A percentile compares a stretch with the other conserved stretches of the same genome.
phyloP scores from a whole-genome alignment of 1,140 invertebrate species.

The Drosophila chauvacae region DNA sequence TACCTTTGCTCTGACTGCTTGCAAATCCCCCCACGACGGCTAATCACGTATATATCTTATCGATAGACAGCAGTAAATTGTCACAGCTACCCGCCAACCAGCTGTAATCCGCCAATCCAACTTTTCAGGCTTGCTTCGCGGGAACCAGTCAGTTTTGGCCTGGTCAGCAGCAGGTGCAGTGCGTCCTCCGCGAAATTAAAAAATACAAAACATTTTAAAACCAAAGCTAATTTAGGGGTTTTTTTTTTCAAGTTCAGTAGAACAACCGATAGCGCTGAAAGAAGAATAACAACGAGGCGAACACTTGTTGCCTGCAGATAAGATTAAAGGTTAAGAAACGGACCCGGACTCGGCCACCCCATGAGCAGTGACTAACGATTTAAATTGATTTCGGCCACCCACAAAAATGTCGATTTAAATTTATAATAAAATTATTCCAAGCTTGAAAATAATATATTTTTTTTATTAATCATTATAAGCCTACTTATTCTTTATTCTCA shows the following conservation, averaged over 20 bases:
- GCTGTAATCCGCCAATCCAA: constrained; percentile 16
- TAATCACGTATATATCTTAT: constrained; percentile 51
- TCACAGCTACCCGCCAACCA: constrained; percentile 24
- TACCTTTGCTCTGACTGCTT: constrained; percentile 17
- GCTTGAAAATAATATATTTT: neutral
- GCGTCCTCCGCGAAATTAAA: neutral
- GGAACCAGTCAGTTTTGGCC: constrained; percentile 26
- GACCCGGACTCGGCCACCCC: constrained; percentile 20
- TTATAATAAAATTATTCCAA: neutral
- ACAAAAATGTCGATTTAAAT: neutral
- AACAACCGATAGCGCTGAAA: constrained; percentile 42
- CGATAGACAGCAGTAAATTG: constrained; percentile 33
- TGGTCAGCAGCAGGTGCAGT: constrained; percentile 38
- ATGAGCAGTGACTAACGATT: constrained; percentile 16
- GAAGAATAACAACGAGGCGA: constrained; percentile 22
- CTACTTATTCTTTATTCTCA: too few species aligned
- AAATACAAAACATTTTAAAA: neutral
- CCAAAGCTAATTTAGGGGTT: constrained; percentile 9
- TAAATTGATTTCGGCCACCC: neutral
- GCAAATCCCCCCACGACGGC: constrained; percentile 22
- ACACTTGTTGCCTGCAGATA: constrained; percentile 29
- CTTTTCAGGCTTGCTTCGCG: constrained; percentile 4
- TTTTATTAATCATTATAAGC: too few species aligned
- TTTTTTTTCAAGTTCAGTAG: constrained; percentile 27
- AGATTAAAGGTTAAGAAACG: constrained; percentile 61